These are phyloP conservation scores for Digitonthophagus gazella DNA, from an alignment of 2,888 invertebrate genomes.

Conservation along the genomic window DNA sequence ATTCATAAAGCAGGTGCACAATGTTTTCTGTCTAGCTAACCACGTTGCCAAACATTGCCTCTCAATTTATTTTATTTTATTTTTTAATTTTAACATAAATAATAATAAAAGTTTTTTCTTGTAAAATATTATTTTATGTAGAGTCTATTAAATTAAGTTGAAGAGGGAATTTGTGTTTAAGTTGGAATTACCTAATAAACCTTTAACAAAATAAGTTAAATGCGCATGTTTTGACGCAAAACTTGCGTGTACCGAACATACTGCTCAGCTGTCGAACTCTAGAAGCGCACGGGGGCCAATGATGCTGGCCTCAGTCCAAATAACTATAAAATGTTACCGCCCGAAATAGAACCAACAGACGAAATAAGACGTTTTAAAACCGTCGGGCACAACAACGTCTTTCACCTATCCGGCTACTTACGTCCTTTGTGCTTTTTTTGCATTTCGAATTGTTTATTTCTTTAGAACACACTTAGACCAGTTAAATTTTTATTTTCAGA, in stretches of 20 bases:
- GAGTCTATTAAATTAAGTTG: too few species aligned
- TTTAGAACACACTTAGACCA: too few species aligned
- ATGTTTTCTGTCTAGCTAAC: too few species aligned
- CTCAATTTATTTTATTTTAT: too few species aligned
- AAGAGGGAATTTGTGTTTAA: too few species aligned
- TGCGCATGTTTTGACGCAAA: slow-evolving; percentile 5
- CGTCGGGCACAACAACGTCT: not conserved
- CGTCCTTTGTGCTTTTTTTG: not conserved
- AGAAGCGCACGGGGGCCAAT: slow-evolving; percentile 4
- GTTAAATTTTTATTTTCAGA: slow-evolving; percentile 28
- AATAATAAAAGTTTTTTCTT: too few species aligned
- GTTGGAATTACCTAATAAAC: too few species aligned
- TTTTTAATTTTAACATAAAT: too few species aligned
- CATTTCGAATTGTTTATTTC: not conserved
- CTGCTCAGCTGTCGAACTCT: slow-evolving; percentile 1
- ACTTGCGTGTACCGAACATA: not conserved
- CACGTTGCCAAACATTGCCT: too few species aligned
- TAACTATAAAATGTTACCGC: slow-evolving; percentile 29
- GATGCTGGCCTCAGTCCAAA: slow-evolving; percentile 23
- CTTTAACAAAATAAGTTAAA: not conserved
- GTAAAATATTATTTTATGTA: too few species aligned
- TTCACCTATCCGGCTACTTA: not conserved
- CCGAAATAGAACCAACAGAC: slow-evolving; percentile 23
- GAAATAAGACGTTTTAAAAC: slow-evolving; percentile 4
- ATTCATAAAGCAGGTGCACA: too few species aligned